These are phyloP conservation scores for Diloba caeruleocephala DNA, from an alignment of 2,888 invertebrate genomes.

Conservation along the genomic window DNA sequence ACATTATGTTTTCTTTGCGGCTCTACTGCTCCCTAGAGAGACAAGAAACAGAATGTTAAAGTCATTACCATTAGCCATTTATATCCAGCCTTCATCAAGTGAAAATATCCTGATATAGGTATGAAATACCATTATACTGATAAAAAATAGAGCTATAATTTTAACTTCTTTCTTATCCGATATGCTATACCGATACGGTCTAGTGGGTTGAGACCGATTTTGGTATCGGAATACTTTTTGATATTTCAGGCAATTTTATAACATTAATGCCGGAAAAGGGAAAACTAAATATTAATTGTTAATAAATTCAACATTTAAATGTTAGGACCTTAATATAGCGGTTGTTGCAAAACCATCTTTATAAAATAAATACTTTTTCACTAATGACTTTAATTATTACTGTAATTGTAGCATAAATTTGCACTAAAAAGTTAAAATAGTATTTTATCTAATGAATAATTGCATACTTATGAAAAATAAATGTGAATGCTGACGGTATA, in stretches of 20 bases:
- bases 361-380: conserved; percentile 6
- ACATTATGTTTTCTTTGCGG: no score
- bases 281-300: neutral
- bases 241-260: neutral
- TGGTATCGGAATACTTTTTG: conserved; percentile 71
- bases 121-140: no score
- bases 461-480: conserved; percentile 21
- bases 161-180: fast-evolving
- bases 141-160: conserved; percentile 8
- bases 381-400: conserved; percentile 14
- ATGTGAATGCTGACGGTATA: conserved; percentile 2
- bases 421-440: conserved; percentile 3
- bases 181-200: conserved; percentile 88
- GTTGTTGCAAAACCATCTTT: conserved; percentile 11
- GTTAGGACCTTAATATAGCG: no score
- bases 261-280: conserved; percentile 11
- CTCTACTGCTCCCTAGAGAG: no score
- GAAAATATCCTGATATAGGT: neutral
- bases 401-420: conserved; percentile 6
- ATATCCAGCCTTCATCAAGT: neutral
- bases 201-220: conserved; percentile 91
- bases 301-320: no score
- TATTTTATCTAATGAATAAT: conserved; percentile 15
- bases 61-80: conserved; percentile 4
- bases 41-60: no score